Evolutionary conservation across 1,140 invertebrate genomes (phyloP).

Genomic region (Drosophila fuyamai): DNA sequence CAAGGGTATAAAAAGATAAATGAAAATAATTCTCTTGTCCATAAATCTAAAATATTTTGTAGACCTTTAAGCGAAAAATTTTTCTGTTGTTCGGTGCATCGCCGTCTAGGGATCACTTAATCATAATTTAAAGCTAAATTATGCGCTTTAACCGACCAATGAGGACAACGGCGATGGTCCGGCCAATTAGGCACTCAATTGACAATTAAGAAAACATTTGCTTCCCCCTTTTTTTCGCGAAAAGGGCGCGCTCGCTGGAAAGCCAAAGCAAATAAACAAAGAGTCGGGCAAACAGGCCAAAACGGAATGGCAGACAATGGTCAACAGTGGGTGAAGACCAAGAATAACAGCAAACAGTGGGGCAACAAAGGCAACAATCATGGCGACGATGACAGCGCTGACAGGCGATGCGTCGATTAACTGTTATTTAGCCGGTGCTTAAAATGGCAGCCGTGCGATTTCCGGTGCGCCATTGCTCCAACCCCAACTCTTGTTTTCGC

Average conservation of each 20-base stretch:
- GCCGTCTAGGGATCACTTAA: constrained; percentile 13
- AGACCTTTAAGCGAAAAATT: neutral
- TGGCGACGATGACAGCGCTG: constrained; percentile 54
- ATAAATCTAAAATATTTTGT: neutral
- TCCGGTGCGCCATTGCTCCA: constrained; percentile 41
- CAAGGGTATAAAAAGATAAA: too few relatives aligned
- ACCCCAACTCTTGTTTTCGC: constrained; percentile 12
- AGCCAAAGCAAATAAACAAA: constrained; percentile 68
- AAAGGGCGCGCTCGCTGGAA: constrained; percentile 50
- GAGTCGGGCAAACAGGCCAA: constrained; percentile 29
- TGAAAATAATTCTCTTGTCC: too few relatives aligned
- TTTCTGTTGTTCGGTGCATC: neutral
- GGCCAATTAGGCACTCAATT: constrained; percentile 65
- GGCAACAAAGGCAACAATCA: constrained; percentile 41
- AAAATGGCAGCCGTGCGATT: constrained; percentile 78
- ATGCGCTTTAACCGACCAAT: constrained; percentile 32
- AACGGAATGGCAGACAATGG: constrained; percentile 57
- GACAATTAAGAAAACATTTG: constrained; percentile 57
- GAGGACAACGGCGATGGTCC: constrained; percentile 18
- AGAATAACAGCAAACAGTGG: constrained; percentile 30
- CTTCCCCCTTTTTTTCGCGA: constrained; percentile 28
- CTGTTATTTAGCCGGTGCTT: constrained; percentile 78
- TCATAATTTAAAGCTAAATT: constrained; percentile 44
- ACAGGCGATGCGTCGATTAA: constrained; percentile 73
- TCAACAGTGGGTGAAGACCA: constrained; percentile 46